These are phyloP conservation scores for Sebastes vulpes DNA, from an alignment of 2,797 vertebrate species.

Conservation along the genomic window DNA sequence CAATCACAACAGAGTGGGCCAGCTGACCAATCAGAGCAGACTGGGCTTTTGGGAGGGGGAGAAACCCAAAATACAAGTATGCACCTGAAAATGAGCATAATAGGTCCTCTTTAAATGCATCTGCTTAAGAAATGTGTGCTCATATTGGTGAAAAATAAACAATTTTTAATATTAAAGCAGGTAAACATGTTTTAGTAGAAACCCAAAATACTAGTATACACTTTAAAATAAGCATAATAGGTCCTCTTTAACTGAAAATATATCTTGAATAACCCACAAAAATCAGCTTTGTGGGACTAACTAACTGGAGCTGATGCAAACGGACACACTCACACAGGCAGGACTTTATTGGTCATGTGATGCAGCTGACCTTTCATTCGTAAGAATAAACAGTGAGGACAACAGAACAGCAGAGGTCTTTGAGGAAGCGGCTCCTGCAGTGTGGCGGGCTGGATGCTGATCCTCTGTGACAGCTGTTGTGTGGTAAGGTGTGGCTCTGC, in stretches of 20 bases:
- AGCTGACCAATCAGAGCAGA: no score
- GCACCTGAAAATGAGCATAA: background rate
- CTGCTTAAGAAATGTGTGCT: no score
- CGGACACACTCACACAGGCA: slow-evolving; percentile 43
- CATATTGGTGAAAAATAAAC: no score
- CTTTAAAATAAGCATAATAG: background rate
- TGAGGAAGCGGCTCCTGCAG: slow-evolving; percentile 70
- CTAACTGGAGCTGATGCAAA: slow-evolving; percentile 44
- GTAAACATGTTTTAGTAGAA: no score
- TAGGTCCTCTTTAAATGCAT: background rate
- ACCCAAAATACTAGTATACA: no score
- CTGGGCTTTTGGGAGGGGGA: no score
- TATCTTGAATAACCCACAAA: background rate
- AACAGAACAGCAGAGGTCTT: slow-evolving; percentile 74
- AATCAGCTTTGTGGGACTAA: background rate
- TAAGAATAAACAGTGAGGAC: slow-evolving; percentile 63
- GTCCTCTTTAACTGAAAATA: background rate
- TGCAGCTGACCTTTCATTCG: slow-evolving; percentile 77
- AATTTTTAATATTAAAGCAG: no score
- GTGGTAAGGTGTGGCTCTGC: slow-evolving; percentile 70
- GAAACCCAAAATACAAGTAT: no score
- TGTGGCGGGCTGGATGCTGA: slow-evolving; percentile 67
- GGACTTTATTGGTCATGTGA: slow-evolving; percentile 67
- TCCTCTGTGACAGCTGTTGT: slow-evolving; percentile 75
- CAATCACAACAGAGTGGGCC: no score